Evolutionary conservation across 2,797 vertebrate genomes (phyloP).

Genomic region (Cheirogaleus major): DNA sequence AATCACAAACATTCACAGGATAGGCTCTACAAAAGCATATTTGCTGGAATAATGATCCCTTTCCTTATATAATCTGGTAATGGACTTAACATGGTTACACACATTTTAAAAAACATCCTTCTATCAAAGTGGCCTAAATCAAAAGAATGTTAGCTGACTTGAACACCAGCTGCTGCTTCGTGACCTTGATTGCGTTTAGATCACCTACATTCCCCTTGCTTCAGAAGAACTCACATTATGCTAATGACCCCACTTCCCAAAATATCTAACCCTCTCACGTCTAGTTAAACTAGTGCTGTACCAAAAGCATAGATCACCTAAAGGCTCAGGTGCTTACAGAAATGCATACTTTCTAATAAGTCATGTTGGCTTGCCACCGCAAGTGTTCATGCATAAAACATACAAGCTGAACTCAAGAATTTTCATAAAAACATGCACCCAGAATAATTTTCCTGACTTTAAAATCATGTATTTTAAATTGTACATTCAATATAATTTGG

Average conservation of each 20-base stretch:
- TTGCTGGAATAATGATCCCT: slow-evolving; percentile 52
- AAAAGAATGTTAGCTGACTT: slow-evolving; percentile 55
- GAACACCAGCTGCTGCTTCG: slow-evolving; percentile 58
- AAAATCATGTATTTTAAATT: slow-evolving; percentile 61
- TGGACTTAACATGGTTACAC: slow-evolving; percentile 36
- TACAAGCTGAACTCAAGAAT: slow-evolving; percentile 58
- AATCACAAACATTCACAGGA: slow-evolving; percentile 66
- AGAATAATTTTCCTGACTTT: slow-evolving; percentile 46
- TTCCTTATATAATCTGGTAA: slow-evolving; percentile 60
- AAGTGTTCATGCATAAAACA: slow-evolving; percentile 80
- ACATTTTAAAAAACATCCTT: slow-evolving; percentile 38
- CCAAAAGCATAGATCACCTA: slow-evolving; percentile 62
- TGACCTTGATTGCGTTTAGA: slow-evolving; percentile 73
- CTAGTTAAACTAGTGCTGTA: slow-evolving; percentile 66
- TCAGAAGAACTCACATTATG: slow-evolving; percentile 76
- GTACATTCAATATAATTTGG: neutral
- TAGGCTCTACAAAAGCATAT: neutral
- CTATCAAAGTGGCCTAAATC: slow-evolving; percentile 53
- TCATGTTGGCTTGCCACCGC: slow-evolving; percentile 64
- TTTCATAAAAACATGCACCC: slow-evolving; percentile 53
- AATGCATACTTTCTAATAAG: slow-evolving; percentile 64
- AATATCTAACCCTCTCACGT: slow-evolving; percentile 73
- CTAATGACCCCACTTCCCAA: slow-evolving; percentile 76
- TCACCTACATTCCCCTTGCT: slow-evolving; percentile 59
- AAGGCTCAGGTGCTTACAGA: slow-evolving; percentile 69